phyloP scores from a whole-genome alignment of 2,113 vertebrate species.

The Gymnarchus niloticus region DNA sequence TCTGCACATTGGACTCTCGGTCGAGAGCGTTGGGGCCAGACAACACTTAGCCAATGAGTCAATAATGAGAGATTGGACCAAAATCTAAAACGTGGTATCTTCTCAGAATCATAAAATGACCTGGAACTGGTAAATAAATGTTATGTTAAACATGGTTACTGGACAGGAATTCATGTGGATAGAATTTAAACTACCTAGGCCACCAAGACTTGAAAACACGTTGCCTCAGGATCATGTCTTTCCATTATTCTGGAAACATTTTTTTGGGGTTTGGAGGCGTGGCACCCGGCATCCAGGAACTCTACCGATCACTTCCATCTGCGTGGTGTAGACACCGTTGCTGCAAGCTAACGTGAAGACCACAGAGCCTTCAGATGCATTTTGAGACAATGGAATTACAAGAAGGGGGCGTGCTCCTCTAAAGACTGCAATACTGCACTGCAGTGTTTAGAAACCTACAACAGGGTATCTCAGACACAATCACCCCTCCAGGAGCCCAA shows the following conservation, averaged over 20 bases:
- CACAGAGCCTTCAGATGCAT: neutral
- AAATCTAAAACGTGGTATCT: neutral
- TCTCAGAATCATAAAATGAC: neutral
- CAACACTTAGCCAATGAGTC: neutral
- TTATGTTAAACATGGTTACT: neutral
- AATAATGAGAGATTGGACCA: neutral
- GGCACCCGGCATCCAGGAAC: neutral
- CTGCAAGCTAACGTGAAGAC: neutral
- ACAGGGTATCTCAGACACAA: neutral
- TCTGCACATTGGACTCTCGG: neutral
- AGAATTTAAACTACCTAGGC: neutral
- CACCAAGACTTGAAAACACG: slow-evolving; percentile 5
- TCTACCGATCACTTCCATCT: neutral
- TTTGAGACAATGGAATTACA: neutral
- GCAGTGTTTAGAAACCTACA: neutral
- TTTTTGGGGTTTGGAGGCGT: neutral
- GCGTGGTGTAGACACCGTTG: neutral
- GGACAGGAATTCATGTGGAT: neutral
- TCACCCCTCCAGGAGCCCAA: neutral
- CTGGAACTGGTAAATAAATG: neutral
- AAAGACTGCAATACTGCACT: neutral
- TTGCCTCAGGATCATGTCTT: neutral
- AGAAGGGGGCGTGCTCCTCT: neutral
- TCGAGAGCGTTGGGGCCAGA: neutral
- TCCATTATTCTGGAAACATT: neutral